Conservation (phyloP, 2,888 invertebrate genomes). For the Crossocerus cetratus region DNA sequence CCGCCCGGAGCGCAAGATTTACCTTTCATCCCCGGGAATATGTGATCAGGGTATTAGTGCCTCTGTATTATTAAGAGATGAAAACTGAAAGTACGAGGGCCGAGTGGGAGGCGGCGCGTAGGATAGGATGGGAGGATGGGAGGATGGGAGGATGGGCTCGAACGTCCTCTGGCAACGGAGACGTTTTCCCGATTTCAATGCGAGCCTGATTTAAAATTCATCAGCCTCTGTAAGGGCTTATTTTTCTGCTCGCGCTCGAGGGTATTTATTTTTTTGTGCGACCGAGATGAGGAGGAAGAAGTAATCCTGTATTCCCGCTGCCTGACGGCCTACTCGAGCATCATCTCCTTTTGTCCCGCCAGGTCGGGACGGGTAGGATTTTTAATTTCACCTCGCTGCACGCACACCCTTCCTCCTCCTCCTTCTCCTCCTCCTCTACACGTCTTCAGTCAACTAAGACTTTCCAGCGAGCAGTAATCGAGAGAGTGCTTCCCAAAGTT, state of each 20-base stretch:
- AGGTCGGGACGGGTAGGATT: constrained; percentile 33
- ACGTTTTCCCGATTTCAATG: constrained; percentile 75
- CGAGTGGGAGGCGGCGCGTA: constrained; percentile 30
- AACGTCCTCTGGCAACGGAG: constrained; percentile 72
- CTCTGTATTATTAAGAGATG: constrained; percentile 76
- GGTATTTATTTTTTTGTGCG: constrained; percentile 72
- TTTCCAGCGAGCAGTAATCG: no score
- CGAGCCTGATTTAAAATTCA: constrained; percentile 76
- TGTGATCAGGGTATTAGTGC: constrained; percentile 77
- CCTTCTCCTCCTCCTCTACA: neutral
- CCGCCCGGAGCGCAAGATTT: constrained; percentile 72
- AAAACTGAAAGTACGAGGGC: constrained; percentile 67
- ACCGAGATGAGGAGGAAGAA: constrained; percentile 53
- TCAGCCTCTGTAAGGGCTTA: constrained; percentile 77
- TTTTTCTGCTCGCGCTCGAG: constrained; percentile 74
- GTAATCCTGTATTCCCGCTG: constrained; percentile 65
- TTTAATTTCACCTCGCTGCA: constrained; percentile 60
- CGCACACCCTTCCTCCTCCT: constrained; percentile 11
- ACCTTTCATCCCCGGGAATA: constrained; percentile 75
- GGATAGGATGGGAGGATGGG: constrained; percentile 29
- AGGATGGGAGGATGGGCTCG: constrained; percentile 50
- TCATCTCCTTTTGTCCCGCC: constrained; percentile 51
- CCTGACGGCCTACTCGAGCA: constrained; percentile 40
- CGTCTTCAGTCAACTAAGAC: neutral
- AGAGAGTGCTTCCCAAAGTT: no score